phyloP scores from a whole-genome alignment of 2,113 vertebrate genomes.

The Noctilio leporinus region DNA sequence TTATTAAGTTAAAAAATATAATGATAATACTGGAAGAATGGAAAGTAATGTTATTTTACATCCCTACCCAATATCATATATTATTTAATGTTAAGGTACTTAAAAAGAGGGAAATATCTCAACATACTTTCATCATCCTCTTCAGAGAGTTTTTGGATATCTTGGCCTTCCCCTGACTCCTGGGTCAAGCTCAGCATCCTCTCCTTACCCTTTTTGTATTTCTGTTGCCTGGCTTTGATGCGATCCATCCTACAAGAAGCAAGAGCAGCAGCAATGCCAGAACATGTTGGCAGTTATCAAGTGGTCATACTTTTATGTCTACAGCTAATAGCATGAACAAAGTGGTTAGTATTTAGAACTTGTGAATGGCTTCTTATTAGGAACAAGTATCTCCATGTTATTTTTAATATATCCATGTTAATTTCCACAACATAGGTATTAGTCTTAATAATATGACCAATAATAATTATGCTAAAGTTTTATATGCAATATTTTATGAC shows the following conservation, averaged over 20 bases:
- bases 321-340: neutral
- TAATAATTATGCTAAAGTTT: neutral
- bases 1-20: neutral
- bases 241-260: conserved; percentile 91
- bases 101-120: conserved; percentile 6
- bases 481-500: neutral
- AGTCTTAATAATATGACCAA: neutral
- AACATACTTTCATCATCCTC: conserved; percentile 90
- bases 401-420: neutral
- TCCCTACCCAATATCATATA: neutral
- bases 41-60: neutral
- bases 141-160: conserved; percentile 81
- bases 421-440: neutral
- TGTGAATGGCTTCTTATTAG: neutral
- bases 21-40: neutral
- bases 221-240: conserved; percentile 97
- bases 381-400: neutral
- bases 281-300: neutral
- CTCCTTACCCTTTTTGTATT: conserved; percentile 98
- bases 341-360: neutral
- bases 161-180: conserved; percentile 88
- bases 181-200: conserved; percentile 92
- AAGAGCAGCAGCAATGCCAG: neutral
- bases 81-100: neutral
- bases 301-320: no score